phyloP scores from a whole-genome alignment of 2,888 invertebrate species.

The Rhyacophila evoluta region DNA sequence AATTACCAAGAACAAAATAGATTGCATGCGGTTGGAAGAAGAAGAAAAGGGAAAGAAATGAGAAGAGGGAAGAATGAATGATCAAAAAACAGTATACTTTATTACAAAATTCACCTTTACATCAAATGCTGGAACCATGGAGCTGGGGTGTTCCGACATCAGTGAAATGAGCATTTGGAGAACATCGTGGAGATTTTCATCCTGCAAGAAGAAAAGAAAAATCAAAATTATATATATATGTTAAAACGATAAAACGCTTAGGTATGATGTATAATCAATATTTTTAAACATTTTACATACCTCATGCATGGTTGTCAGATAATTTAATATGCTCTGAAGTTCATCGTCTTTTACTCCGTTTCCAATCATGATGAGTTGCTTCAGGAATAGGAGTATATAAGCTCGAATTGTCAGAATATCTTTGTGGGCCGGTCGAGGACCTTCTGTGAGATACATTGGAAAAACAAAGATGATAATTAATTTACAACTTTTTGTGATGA shows the following conservation, averaged over 20 bases:
- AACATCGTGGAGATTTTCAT: slow-evolving; percentile 98
- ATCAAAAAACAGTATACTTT: slow-evolving; percentile 32
- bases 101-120: slow-evolving; percentile 73
- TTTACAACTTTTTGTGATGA: no score
- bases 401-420: slow-evolving; percentile 95
- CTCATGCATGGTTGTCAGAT: slow-evolving; percentile 97
- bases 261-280: no score
- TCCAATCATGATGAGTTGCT: slow-evolving; percentile 96
- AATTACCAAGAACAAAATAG: background rate
- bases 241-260: no score
- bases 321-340: slow-evolving; percentile 97
- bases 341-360: slow-evolving; percentile 99
- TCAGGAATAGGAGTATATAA: slow-evolving; percentile 94
- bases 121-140: slow-evolving; percentile 99
- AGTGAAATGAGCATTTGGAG: slow-evolving; percentile 96
- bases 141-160: slow-evolving; percentile 98
- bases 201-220: slow-evolving; percentile 73
- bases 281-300: no score
- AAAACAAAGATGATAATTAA: no score
- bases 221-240: no score
- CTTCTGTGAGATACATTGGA: slow-evolving; percentile 81
- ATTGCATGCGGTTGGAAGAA: background rate
- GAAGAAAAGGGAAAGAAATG: background rate
- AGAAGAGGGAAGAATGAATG: slow-evolving; percentile 18
- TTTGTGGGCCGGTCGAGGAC: slow-evolving; percentile 93